phyloP scores from a whole-genome alignment of 2,888 invertebrate genomes.

The Latrodectus hesperus region DNA sequence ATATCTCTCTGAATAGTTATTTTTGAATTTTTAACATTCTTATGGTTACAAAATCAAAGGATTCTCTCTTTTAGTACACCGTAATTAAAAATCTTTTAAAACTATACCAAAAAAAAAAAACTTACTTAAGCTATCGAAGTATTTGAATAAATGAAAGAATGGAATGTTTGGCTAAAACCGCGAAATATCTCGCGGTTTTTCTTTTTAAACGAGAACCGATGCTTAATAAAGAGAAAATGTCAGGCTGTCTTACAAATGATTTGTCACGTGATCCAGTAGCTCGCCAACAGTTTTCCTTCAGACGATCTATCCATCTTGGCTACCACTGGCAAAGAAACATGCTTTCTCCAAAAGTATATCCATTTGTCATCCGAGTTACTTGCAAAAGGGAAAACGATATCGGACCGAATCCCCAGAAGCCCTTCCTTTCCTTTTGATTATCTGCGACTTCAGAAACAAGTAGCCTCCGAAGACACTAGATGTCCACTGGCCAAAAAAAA shows the following conservation, averaged over 20 bases:
- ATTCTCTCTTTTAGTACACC: too few relatives aligned
- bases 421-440: not conserved
- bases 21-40: too few relatives aligned
- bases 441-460: conserved; percentile 6
- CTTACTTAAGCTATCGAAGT: not conserved
- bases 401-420: not conserved
- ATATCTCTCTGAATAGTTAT: too few relatives aligned
- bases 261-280: conserved; percentile 14
- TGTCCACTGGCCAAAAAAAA: not conserved
- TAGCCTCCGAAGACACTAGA: not conserved
- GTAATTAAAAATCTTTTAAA: too few relatives aligned
- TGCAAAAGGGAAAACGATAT: not conserved
- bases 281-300: conserved; percentile 24
- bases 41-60: too few relatives aligned
- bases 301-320: conserved; percentile 30
- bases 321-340: not conserved
- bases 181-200: not conserved
- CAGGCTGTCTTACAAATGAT: conserved; percentile 29
- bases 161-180: not conserved
- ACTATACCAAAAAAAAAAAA: too few relatives aligned
- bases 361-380: conserved; percentile 36
- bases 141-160: not conserved
- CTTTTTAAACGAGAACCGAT: not conserved
- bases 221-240: conserved; percentile 1
- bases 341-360: conserved; percentile 25